These are phyloP conservation scores for Epiblema foenella DNA, from an alignment of 2,888 invertebrate genomes.

Conservation along the genomic window DNA sequence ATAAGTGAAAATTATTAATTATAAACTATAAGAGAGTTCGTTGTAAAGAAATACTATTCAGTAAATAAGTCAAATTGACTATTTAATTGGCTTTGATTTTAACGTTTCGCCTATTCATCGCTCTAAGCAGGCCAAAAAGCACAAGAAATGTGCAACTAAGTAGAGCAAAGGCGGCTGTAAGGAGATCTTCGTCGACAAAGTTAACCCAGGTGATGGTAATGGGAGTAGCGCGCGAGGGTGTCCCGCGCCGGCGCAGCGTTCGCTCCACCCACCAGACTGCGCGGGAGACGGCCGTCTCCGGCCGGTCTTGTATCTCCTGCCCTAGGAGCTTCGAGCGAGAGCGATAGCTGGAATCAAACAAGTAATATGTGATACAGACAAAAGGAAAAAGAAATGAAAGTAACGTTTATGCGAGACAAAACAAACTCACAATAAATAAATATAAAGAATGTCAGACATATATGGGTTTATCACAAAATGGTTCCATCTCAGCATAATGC, in stretches of 20 bases:
- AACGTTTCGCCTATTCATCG: not conserved
- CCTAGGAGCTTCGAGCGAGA: conserved; percentile 2
- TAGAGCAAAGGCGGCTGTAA: not conserved
- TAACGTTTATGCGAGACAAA: too few relatives aligned
- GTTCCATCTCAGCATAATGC: too few relatives aligned
- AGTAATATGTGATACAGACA: not conserved
- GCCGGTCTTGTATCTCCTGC: conserved; percentile 14
- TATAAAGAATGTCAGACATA: too few relatives aligned
- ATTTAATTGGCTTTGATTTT: conserved; percentile 2
- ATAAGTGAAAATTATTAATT: too few relatives aligned
- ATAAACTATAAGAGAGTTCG: too few relatives aligned
- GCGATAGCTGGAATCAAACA: conserved; percentile 17
- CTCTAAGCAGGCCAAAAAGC: not conserved
- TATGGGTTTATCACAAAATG: too few relatives aligned
- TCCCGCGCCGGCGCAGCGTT: conserved; percentile 16
- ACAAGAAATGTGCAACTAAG: not conserved
- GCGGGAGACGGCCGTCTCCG: conserved; percentile 15
- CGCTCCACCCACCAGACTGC: conserved; percentile 34
- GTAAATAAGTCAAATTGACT: not conserved
- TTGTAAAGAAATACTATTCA: too few relatives aligned
- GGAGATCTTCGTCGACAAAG: conserved; percentile 6
- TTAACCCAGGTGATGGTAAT: not conserved
- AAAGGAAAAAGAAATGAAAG: too few relatives aligned
- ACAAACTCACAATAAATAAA: too few relatives aligned
- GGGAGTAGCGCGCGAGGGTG: conserved; percentile 10